Evolutionary conservation across 2,888 invertebrate genomes (phyloP), one percentile per base, ranked within the genome.

Genomic region (Cryptosula pallasiana): DNA sequence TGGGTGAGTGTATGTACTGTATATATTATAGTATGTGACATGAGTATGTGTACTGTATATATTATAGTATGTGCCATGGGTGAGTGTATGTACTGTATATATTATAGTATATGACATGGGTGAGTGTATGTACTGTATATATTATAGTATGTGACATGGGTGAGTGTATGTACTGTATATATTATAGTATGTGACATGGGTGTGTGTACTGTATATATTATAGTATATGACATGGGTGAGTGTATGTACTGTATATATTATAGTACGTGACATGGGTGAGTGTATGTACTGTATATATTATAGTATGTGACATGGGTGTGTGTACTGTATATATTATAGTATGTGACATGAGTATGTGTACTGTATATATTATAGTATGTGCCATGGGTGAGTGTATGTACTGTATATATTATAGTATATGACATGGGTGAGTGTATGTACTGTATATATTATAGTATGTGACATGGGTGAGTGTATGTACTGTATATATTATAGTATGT

Each of bases 61-160:
- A 13, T 13, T 45, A 45, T 45, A 45, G 45, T 83, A 84, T 71
- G 82, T 89, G 73, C 91, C 94, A 81, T 97, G 91, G 87, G 86
- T 87, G 75, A 75, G 82, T 71, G 23, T 16, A 45, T 20, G 20
- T 5, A 5, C 20, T 45, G 20, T 45, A 45, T 45, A 45, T 5
- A n/a, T n/a, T n/a, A n/a, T n/a, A n/a, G n/a, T 83, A 84, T 71
- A 82, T 89, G 73, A 91, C 94, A 81, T 97, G 91, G 87, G 86
- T 87, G 75, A 75, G 82, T 71, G 23, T 16, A 45, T 20, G 20
- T 5, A 5, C 20, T 45, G 20, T 45, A 45, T 45, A 45, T 5
- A n/a, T n/a, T n/a, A n/a, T n/a, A n/a, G n/a, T 83, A 84, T 71
- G 82, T 89, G 73, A 91, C 94, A 81, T 97, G 91, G 87, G 86